Conservation (phyloP, 2,797 vertebrate genomes). For the Arnoldichthys spilopterus region DNA sequence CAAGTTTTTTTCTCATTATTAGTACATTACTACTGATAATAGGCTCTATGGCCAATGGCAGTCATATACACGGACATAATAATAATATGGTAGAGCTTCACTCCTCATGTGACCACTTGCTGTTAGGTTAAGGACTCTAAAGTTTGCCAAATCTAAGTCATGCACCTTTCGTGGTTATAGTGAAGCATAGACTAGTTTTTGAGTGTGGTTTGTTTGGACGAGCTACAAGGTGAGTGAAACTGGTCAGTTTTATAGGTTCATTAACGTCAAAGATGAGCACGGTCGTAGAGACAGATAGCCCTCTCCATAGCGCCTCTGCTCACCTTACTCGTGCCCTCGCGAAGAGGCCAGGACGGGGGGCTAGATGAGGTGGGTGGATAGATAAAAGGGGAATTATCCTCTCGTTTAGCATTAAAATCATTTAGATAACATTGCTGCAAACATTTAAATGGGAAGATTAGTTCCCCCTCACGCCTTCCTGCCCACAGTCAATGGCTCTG, state of each 20-base stretch:
- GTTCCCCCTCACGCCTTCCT: slow-evolving; percentile 97
- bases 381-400: slow-evolving; percentile 87
- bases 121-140: too few relatives aligned
- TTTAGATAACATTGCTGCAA: slow-evolving; percentile 96
- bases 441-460: slow-evolving; percentile 95
- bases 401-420: slow-evolving; percentile 82
- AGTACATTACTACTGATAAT: too few relatives aligned
- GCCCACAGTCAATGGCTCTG: slow-evolving; percentile 90
- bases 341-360: slow-evolving; percentile 39
- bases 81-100: too few relatives aligned
- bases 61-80: too few relatives aligned
- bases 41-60: too few relatives aligned
- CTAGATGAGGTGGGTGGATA: slow-evolving; percentile 44
- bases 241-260: not conserved
- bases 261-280: not conserved
- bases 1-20: too few relatives aligned
- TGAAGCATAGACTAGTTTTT: too few relatives aligned
- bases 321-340: slow-evolving; percentile 46
- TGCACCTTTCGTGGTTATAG: too few relatives aligned
- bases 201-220: not conserved
- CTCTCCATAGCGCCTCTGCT: too few relatives aligned
- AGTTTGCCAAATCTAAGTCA: too few relatives aligned
- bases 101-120: too few relatives aligned
- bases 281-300: not conserved
- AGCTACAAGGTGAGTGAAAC: slow-evolving; percentile 11